Evolutionary conservation across 2,797 vertebrate species (phyloP), one percentile per base, ranked within the genome.

Genomic region (Jordanella pulchra): DNA sequence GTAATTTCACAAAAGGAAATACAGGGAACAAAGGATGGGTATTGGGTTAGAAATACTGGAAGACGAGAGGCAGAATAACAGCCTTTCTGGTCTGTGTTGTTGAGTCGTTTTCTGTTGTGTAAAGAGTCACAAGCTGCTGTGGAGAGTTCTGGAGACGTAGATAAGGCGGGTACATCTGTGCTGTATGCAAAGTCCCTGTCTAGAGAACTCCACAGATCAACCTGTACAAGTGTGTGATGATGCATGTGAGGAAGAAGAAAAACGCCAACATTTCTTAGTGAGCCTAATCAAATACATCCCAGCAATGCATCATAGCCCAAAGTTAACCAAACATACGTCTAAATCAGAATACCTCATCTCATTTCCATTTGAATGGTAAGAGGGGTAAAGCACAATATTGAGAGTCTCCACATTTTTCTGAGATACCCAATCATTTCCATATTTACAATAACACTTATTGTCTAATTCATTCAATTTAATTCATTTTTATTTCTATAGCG

Each of bases 1-100:
- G 30, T 81, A 84, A 86, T 82, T 69, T 45, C 71, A 81, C 67
- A 86, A 80, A 71, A 69, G 21, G 50, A 75, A 77, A 75, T 67
- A 32, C 23, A 71, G 67, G 17, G 25, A 81, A 86, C 77, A 86
- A 84, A 74, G 25, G 63, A 71, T 39, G 44, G 23, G 73, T 68
- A 65, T 47, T 56, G 39, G 53, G 65, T 73, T 54, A 72, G 60
- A 76, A 81, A 61, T 2, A 18, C n/a, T n/a, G n/a, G n/a, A n/a
- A 28, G 65, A 50, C 35, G 23, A 32, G 14, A 48, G n/a, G 17
- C 30, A 64, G 71, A 79, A 66, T 56, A 78, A 74, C 68, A 71
- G 55, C 45, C 35, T 14, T 64, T 54, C 4, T 11, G 64, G 60
- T 44, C 28, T n/a, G 76, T 17, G 23, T 44, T 72, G 67, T 61